Percentiles rank a stretch among this genome's conserved stretches.
These are phyloP conservation scores for Gymnorhina tibicen DNA, from an alignment of 2,113 vertebrate genomes.

Conservation along the genomic window DNA sequence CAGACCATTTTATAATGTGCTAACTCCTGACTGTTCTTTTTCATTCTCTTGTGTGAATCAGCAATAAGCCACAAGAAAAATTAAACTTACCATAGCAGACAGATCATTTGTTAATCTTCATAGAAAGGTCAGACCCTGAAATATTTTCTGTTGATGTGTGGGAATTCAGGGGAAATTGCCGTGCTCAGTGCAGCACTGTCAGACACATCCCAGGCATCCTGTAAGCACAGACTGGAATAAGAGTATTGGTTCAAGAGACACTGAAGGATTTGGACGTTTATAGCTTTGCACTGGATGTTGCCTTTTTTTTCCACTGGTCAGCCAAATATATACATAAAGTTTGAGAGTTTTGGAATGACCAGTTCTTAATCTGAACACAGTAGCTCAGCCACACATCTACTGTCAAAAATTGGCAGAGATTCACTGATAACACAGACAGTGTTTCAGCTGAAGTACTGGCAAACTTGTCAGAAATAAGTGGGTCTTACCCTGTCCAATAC, in stretches of 20 bases:
- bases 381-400: neutral
- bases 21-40: neutral
- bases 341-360: neutral
- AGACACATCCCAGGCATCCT: neutral
- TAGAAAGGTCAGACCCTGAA: neutral
- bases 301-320: neutral
- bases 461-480: neutral
- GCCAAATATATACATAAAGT: neutral
- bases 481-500: neutral
- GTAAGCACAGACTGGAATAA: neutral
- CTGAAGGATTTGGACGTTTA: neutral
- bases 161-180: neutral
- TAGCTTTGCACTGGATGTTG: neutral
- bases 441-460: neutral
- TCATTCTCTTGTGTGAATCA: neutral
- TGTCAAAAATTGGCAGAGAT: neutral
- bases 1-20: neutral
- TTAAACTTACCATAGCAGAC: neutral
- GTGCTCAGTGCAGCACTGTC: neutral
- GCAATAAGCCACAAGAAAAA: neutral
- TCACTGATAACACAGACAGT: neutral
- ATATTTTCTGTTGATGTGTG: neutral
- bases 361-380: neutral
- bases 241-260: neutral
- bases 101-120: neutral